These are phyloP conservation scores for Varanus salvator DNA, from an alignment of 2,113 vertebrate genomes.

Conservation along the genomic window DNA sequence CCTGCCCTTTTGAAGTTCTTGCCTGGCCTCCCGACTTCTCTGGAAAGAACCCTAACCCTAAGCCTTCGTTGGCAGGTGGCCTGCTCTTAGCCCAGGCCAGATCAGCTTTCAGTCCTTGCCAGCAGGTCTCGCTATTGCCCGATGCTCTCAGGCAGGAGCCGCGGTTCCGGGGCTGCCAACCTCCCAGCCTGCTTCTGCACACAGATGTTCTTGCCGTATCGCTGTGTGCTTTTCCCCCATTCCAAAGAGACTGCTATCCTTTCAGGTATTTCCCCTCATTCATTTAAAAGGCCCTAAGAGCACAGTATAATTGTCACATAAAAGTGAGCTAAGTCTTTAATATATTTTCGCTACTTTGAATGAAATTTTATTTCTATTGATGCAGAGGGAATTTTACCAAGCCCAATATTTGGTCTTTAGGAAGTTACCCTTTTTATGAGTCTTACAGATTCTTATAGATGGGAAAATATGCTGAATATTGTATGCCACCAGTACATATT, in stretches of 20 bases:
- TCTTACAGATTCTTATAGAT: not conserved
- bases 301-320: slow-evolving; percentile 1
- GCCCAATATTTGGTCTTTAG: not conserved
- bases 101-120: not conserved
- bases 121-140: not conserved
- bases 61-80: not conserved
- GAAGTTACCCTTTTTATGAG: not conserved
- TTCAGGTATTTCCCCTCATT: not conserved
- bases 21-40: too few relatives aligned
- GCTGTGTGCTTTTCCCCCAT: not conserved
- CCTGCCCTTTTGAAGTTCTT: too few relatives aligned
- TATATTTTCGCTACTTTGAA: not conserved
- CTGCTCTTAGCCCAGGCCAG: not conserved
- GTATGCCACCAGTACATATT: too few relatives aligned
- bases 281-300: not conserved
- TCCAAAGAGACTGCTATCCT: not conserved
- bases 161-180: not conserved
- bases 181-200: not conserved
- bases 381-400: not conserved
- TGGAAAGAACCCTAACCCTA: too few relatives aligned
- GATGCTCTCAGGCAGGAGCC: not conserved
- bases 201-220: not conserved
- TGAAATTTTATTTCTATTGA: not conserved
- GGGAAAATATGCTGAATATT: not conserved
- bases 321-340: not conserved